Evolutionary conservation across 2,888 invertebrate genomes (phyloP).

Genomic region (Platerodrilus igneus): DNA sequence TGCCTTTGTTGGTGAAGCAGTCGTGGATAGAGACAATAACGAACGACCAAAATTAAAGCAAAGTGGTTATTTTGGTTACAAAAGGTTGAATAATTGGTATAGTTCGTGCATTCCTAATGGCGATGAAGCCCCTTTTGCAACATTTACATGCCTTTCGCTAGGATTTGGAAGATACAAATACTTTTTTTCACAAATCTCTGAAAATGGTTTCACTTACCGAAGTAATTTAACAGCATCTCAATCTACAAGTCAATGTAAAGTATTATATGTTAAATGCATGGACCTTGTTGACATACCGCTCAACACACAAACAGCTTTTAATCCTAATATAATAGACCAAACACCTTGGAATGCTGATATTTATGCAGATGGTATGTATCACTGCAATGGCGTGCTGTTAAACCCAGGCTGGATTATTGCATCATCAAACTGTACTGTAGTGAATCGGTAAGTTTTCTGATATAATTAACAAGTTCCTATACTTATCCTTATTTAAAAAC

Average conservation of each 20-base stretch:
- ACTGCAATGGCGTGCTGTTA: constrained; percentile 66
- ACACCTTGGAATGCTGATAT: constrained; percentile 72
- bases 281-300: constrained; percentile 42
- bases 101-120: too few species aligned
- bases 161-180: constrained; percentile 55
- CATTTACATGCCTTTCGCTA: constrained; percentile 60
- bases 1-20: constrained; percentile 62
- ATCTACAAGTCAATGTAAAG: constrained; percentile 52
- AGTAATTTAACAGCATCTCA: too few species aligned
- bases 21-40: constrained; percentile 57
- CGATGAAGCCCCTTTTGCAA: constrained; percentile 51
- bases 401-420: constrained; percentile 63
- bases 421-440: constrained; percentile 49
- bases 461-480: constrained; percentile 6
- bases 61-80: too few species aligned
- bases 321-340: neutral
- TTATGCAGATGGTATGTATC: constrained; percentile 64
- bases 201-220: too few species aligned
- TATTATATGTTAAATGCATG: constrained; percentile 54
- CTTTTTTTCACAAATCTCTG: too few species aligned
- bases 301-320: constrained; percentile 15
- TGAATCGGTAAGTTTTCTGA: constrained; percentile 43
- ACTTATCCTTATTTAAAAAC: constrained; percentile 21
- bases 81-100: too few species aligned
- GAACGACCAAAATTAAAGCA: constrained; percentile 56